Percentiles rank a stretch among this genome's conserved stretches.
Conservation (phyloP, 37 sponge, comb jelly and placozoan genomes). For the Eunapius fragilis region DNA sequence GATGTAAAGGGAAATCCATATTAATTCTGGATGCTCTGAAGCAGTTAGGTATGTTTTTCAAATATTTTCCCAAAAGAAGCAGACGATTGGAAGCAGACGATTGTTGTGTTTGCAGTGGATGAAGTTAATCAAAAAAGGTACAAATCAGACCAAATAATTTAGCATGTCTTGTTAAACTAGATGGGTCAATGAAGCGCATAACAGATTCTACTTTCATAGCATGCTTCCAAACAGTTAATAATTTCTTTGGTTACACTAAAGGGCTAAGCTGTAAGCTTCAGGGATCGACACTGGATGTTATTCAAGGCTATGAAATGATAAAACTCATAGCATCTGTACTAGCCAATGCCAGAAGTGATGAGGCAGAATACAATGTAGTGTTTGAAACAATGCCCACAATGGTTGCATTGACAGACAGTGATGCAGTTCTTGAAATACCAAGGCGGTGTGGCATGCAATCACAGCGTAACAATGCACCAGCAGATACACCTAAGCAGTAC, state of each 20-base stretch:
- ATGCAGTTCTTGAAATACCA: too few relatives aligned
- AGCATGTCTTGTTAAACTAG: conserved; percentile 21
- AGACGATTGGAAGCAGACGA: conserved; percentile 10
- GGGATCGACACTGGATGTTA: conserved; percentile 27
- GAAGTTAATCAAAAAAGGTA: conserved; percentile 3
- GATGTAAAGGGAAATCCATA: conserved; percentile 18
- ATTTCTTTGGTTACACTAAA: conserved; percentile 1
- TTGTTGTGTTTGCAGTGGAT: not conserved
- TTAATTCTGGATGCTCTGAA: conserved; percentile 20
- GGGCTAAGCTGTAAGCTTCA: conserved; percentile 21
- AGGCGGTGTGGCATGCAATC: too few relatives aligned
- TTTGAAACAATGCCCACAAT: too few relatives aligned
- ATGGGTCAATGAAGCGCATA: conserved; percentile 15
- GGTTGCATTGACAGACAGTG: too few relatives aligned
- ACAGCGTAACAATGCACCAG: too few relatives aligned
- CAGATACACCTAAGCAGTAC: too few relatives aligned
- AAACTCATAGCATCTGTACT: too few relatives aligned
- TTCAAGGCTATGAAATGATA: conserved; percentile 25
- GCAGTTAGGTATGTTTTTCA: conserved; percentile 27
- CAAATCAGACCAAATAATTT: not conserved
- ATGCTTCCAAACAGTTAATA: not conserved
- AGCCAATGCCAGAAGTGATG: too few relatives aligned
- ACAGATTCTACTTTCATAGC: conserved; percentile 32
- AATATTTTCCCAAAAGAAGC: conserved; percentile 27
- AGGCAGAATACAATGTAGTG: too few relatives aligned